A percentile compares a stretch with the other conserved stretches of the same genome.
Conservation (phyloP, 1,140 invertebrate species). For the Drosophila bocqueti region DNA sequence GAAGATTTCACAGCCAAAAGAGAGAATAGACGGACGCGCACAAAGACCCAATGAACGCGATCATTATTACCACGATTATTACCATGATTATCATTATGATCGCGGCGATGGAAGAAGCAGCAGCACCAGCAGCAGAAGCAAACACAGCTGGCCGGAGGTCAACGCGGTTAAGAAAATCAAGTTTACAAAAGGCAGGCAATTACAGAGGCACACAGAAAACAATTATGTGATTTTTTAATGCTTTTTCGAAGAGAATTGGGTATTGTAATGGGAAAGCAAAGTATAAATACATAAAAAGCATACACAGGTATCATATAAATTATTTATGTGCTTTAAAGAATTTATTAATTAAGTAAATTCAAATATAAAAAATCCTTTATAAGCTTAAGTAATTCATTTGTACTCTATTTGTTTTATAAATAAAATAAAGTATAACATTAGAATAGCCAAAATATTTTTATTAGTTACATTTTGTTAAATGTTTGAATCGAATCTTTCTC, state of each 20-base stretch:
- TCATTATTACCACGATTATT: conserved; percentile 46
- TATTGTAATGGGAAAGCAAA: too few relatives aligned
- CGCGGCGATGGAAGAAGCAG: conserved; percentile 19
- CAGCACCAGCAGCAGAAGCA: conserved; percentile 45
- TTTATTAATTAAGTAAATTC: background rate
- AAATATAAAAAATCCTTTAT: background rate
- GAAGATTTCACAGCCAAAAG: conserved; percentile 70
- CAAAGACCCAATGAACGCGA: conserved; percentile 31
- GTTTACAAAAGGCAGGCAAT: conserved; percentile 70
- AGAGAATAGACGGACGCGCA: conserved; percentile 48
- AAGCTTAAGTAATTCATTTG: background rate
- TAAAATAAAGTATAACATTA: background rate
- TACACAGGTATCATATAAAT: too few relatives aligned
- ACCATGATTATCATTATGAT: conserved; percentile 40
- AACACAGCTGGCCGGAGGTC: conserved; percentile 71
- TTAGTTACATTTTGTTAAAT: background rate
- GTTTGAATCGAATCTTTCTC: background rate
- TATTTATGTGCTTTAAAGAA: background rate
- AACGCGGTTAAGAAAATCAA: conserved; percentile 72
- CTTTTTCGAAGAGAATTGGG: background rate
- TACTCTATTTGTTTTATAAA: too few relatives aligned
- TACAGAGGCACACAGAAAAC: conserved; percentile 51
- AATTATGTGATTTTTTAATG: conserved; percentile 1
- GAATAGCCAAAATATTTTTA: too few relatives aligned
- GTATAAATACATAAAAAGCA: too few relatives aligned